Evolutionary conservation across 2,113 vertebrate species (phyloP).

Genomic region (Chaetodon trifascialis): DNA sequence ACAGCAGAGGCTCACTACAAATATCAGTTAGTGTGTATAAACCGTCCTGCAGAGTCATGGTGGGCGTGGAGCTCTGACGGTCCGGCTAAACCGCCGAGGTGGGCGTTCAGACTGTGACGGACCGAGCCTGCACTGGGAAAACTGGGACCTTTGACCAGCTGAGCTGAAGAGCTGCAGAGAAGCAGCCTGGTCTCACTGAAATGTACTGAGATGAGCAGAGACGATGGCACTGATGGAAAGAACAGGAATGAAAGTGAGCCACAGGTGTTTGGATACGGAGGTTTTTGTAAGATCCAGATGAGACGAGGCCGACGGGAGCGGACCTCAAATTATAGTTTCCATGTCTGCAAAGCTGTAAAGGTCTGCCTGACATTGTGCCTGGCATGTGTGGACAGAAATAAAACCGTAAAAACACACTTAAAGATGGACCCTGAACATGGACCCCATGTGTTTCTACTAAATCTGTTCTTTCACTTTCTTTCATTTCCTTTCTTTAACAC

Average conservation of each 20-base stretch:
- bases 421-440: too few relatives aligned
- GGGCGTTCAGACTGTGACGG: not conserved
- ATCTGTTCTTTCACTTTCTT: too few relatives aligned
- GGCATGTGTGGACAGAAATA: too few relatives aligned
- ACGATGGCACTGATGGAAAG: not conserved
- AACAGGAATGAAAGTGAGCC: not conserved
- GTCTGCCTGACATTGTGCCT: not conserved
- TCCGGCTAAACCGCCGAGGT: slow-evolving; percentile 6
- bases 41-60: slow-evolving; percentile 23
- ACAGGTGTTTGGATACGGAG: not conserved
- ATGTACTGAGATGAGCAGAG: not conserved
- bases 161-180: not conserved
- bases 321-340: not conserved
- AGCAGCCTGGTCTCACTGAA: not conserved
- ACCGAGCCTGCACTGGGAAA: slow-evolving; percentile 16
- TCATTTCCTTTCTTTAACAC: too few relatives aligned
- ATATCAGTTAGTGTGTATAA: not conserved
- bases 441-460: too few relatives aligned
- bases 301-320: not conserved
- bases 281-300: not conserved
- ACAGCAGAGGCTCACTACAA: not conserved
- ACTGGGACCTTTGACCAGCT: slow-evolving; percentile 34
- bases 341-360: not conserved
- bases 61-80: not conserved
- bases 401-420: too few relatives aligned